A percentile compares a stretch with the other conserved stretches of the same genome.
These are phyloP conservation scores for Zaprionus taronus DNA, from an alignment of 1,140 invertebrate species.

Conservation along the genomic window DNA sequence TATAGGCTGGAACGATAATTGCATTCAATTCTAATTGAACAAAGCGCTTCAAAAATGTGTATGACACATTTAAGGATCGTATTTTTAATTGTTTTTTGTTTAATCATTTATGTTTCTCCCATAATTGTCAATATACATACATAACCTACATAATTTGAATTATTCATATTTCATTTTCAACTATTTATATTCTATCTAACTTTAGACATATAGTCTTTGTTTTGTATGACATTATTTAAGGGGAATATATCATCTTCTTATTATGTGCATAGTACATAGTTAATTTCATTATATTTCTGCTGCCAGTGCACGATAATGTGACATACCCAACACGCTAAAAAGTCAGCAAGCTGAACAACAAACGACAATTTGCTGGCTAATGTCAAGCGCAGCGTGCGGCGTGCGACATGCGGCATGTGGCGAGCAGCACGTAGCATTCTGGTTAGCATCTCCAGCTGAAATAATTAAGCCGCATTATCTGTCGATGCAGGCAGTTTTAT, in stretches of 20 bases:
- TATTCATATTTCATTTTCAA: background rate
- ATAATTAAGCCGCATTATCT: conserved; percentile 27
- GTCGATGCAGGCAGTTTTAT: conserved; percentile 14
- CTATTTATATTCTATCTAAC: background rate
- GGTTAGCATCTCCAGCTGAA: conserved; percentile 21
- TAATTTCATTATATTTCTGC: background rate
- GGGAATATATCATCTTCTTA: no score
- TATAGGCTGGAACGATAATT: background rate
- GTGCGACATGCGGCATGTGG: conserved; percentile 24
- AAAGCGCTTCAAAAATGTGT: no score
- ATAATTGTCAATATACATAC: background rate
- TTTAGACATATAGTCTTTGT: background rate
- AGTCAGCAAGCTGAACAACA: conserved; percentile 5
- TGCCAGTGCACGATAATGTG: background rate
- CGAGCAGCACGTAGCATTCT: conserved; percentile 17
- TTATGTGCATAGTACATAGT: background rate
- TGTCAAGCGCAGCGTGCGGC: conserved; percentile 30
- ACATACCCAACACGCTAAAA: background rate
- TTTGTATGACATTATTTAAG: background rate
- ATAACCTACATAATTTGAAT: no score
- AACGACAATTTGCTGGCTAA: conserved; percentile 25
- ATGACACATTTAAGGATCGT: no score
- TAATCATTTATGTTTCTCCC: background rate
- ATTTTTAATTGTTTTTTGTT: background rate
- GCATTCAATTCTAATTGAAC: background rate